Evolutionary conservation across 2,113 vertebrate species (phyloP).

Genomic region (Numida meleagris): DNA sequence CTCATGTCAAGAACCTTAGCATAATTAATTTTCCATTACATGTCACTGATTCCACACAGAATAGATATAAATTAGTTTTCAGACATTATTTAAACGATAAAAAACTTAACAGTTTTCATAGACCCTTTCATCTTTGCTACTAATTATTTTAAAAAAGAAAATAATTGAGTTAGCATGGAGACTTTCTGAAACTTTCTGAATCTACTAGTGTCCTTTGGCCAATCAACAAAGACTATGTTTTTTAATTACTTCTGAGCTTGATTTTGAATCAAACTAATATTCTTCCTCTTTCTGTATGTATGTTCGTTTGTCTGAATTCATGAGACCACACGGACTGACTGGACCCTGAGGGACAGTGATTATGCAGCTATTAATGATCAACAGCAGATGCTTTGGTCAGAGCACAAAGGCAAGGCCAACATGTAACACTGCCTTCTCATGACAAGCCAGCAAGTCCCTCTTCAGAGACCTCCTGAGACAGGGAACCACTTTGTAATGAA

Average conservation of each 20-base stretch:
- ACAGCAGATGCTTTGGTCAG: background rate
- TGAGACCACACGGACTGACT: background rate
- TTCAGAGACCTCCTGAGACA: background rate
- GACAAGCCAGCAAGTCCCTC: background rate
- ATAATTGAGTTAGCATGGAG: background rate
- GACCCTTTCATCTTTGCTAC: background rate
- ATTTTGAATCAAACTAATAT: background rate
- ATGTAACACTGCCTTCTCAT: background rate
- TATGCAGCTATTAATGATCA: background rate
- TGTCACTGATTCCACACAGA: background rate
- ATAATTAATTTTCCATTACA: background rate
- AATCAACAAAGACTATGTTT: too few relatives aligned
- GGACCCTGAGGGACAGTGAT: background rate
- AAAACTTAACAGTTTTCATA: background rate
- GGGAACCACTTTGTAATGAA: background rate
- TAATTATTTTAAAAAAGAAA: background rate
- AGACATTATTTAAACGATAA: background rate
- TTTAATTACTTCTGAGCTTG: background rate
- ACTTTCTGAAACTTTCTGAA: background rate
- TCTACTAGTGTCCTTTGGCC: background rate
- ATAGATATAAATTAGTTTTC: conserved; percentile 9
- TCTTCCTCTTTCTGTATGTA: background rate
- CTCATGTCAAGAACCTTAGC: background rate
- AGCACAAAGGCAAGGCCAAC: background rate
- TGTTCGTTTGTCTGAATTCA: background rate